Base-by-base conservation (phyloP, 2,797 vertebrate species). In the Falco berigora region DNA sequence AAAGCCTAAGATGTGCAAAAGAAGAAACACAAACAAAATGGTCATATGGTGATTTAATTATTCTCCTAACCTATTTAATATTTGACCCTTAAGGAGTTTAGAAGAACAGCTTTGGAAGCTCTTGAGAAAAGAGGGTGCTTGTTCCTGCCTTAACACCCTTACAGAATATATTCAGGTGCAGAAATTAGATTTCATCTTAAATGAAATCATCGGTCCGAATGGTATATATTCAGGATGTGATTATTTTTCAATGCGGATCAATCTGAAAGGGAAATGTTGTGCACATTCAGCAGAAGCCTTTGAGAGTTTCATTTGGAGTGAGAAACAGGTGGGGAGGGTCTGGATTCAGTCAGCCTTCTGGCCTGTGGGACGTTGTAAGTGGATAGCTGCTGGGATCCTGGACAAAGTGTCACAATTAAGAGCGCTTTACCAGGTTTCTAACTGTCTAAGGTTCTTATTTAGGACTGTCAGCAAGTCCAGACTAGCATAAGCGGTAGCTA, bases 351-450 rank as follows among this genome's bases (percentile, higher is more conserved):
- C 55, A 42, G 34, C 30, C 52, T 80, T 78, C 61, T 87, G 56
- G 44, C 27, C 67, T 8, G 25, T 19, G 32, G 28, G 58, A 10
- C 8, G 19, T 80, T 72, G 10, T 12, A 40, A 25, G 19, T 28
- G n/a, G 14, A 27, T 6, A 63, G 10, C 38, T 73, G 4, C 17
- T 47, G 34, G 40, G 61, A 28, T 28, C 42, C 16, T 36, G 72
- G 30, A 24, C 40, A 61, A 10, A 2, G 4, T 16, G 22, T 21
- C 53, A 4, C 2, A 2, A 2, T 5, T n/a, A 55, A 59, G 36
- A 40, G n/a, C 14, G 5, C 19, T 76, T 68, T 63, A 15, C 21
- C 25, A 18, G 8, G 3, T 32, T 42, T 50, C 17, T 47, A 14
- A 1, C 13, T 64, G 61, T 10, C 27, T 46, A 30, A 23, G 46